phyloP scores from a whole-genome alignment of 2,797 vertebrate genomes.

The Serranus cabrilla region DNA sequence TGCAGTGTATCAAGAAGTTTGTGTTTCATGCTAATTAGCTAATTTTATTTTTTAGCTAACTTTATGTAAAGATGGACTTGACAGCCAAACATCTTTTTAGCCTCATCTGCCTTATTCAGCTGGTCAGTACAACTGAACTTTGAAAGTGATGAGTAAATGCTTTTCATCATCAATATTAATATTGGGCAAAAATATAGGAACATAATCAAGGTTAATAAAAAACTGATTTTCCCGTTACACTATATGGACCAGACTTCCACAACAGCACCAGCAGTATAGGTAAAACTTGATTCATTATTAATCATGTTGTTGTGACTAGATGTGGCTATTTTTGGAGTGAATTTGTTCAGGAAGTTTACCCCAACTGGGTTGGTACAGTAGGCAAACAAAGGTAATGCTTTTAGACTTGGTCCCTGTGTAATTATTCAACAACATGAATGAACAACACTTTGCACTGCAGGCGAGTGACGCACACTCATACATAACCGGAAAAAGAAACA shows the following conservation, averaged over 20 bases:
- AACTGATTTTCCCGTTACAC: not conserved
- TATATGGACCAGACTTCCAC: not conserved
- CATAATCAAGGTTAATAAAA: not conserved
- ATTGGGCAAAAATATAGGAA: not conserved
- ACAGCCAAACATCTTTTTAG: too few species aligned
- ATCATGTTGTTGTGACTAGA: not conserved
- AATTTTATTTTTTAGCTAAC: too few species aligned
- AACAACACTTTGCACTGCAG: constrained; percentile 43
- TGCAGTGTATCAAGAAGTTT: too few species aligned
- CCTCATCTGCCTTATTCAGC: too few species aligned
- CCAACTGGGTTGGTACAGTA: not conserved
- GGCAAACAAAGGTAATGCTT: constrained; percentile 26
- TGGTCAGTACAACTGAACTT: too few species aligned
- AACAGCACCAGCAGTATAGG: not conserved
- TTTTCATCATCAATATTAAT: not conserved
- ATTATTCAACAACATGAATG: constrained; percentile 45
- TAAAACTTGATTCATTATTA: constrained; percentile 11
- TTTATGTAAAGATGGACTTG: too few species aligned
- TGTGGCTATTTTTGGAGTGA: constrained; percentile 17
- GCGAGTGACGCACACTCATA: constrained; percentile 30
- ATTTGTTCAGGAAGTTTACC: not conserved
- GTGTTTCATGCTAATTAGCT: too few species aligned
- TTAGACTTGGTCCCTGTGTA: constrained; percentile 35
- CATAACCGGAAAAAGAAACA: constrained; percentile 38
- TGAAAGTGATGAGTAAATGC: not conserved